Evolutionary conservation across 2,888 invertebrate species (phyloP), one percentile per base, ranked within the genome.

Genomic region (Thalpophila matura): DNA sequence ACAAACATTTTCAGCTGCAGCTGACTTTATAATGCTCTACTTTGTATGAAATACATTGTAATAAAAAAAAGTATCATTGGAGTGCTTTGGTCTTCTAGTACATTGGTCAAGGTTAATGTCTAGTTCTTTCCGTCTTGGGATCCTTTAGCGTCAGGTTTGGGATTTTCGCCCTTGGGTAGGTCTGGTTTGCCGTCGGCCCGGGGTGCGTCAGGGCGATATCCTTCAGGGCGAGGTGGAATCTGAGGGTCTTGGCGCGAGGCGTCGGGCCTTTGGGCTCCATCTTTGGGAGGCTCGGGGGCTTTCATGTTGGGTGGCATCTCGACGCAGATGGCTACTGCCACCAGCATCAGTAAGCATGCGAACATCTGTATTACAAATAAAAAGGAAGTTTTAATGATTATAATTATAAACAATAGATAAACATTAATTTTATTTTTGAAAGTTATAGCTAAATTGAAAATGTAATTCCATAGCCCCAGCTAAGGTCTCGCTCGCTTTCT

Each of bases 341-440:
- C 88, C 79, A 91, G 72, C 85, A 91, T 76, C 61, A 92, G 74
- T 31, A 91, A 72, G 58, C 89, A 90, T 0, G 89, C 74, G 43
- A 90, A 72, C 43, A 91, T 63, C 91, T 91, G 80, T 14, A 49
- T 54, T 22, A 5, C 20, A 61, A 18, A 31, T 14, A 4, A 37
- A 40, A 16, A 40, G 16, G 16, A n/a, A n/a, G n/a, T n/a, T n/a
- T n/a, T n/a, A n/a, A n/a, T n/a, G n/a, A n/a, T n/a, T n/a, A n/a
- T n/a, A n/a, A n/a, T n/a, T n/a, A n/a, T n/a, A n/a, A n/a, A n/a
- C n/a, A n/a, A n/a, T n/a, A n/a, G n/a, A n/a, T n/a, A n/a, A n/a
- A n/a, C n/a, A n/a, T n/a, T n/a, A n/a, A n/a, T n/a, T n/a, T n/a
- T n/a, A n/a, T n/a, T n/a, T n/a, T n/a, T n/a, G n/a, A n/a, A n/a